Conservation (phyloP, 2,797 vertebrate species). For the Hydrocynus forskahlii region DNA sequence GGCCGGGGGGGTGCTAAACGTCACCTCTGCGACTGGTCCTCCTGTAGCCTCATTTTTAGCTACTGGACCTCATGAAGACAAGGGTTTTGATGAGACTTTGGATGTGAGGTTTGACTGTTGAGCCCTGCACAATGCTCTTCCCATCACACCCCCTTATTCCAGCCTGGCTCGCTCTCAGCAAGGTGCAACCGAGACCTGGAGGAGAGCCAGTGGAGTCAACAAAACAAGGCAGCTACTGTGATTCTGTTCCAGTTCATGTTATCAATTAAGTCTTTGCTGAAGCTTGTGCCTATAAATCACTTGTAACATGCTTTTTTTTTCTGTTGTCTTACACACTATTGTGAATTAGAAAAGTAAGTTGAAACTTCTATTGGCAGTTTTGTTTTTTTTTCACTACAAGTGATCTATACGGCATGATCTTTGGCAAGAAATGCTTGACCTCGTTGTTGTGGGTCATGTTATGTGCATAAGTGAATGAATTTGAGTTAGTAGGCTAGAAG, state of each 20-base stretch:
- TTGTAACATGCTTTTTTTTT: slow-evolving; percentile 86
- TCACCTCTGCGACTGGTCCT: slow-evolving; percentile 88
- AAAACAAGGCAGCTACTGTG: slow-evolving; percentile 96
- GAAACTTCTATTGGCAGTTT: slow-evolving; percentile 67
- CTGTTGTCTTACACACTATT: slow-evolving; percentile 64
- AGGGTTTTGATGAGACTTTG: slow-evolving; percentile 95
- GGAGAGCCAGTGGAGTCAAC: slow-evolving; percentile 71
- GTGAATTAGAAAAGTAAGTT: slow-evolving; percentile 77
- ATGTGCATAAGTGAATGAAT: slow-evolving; percentile 81
- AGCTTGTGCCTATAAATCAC: slow-evolving; percentile 89
- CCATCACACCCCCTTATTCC: slow-evolving; percentile 72
- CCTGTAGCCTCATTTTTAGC: slow-evolving; percentile 92
- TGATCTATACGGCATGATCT: slow-evolving; percentile 89
- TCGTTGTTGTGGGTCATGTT: slow-evolving; percentile 87
- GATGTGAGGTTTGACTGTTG: slow-evolving; percentile 99
- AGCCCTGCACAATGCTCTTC: slow-evolving; percentile 67
- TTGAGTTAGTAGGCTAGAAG: slow-evolving; percentile 74
- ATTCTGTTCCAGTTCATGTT: slow-evolving; percentile 79
- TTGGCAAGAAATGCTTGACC: slow-evolving; percentile 85
- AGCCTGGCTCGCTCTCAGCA: slow-evolving; percentile 68
- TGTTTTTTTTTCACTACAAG: slow-evolving; percentile 80
- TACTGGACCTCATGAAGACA: slow-evolving; percentile 91
- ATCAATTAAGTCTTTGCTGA: slow-evolving; percentile 83
- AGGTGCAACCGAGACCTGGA: slow-evolving; percentile 68
- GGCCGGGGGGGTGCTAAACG: slow-evolving; percentile 86